Evolutionary conservation across 2,113 vertebrate species (phyloP), one percentile per base, ranked within the genome.

Genomic region (Heptranchias perlo): DNA sequence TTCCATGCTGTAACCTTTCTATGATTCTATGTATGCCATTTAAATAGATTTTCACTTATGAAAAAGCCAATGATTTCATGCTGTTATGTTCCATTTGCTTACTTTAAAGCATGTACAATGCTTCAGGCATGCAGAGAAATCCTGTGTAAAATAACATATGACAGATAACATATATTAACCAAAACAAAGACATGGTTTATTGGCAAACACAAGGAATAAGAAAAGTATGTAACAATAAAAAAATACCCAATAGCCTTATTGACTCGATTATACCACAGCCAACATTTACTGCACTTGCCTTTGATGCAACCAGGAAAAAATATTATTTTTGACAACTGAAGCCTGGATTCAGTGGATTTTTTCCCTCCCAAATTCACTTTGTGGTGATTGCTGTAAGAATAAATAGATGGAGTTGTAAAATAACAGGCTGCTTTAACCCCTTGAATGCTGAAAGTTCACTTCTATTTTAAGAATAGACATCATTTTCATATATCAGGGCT

Each of bases 11-110:
- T n/a, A n/a, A n/a, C n/a, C n/a, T n/a, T n/a, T n/a, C n/a, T n/a
- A n/a, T n/a, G n/a, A n/a, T n/a, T 91, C 93, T 18, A 49, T 49
- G 25, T 95, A 95, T 73, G 65, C n/a, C 18, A 69, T 52, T 69
- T 95, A 28, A 73, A 95, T 69, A 69, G 64, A 25, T 52, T 69
- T 65, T 95, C 65, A 95, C 94, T 47, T 52, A 52, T n/a, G 39
- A 49, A 39, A 82, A 47, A 69, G 25, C 28, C 5, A 18, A 73
- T 94, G 35, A 49, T 69, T 69, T 35, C 62, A 95, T 95, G 28
- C 44, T 94, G 62, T 44, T 13, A 49, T 67, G n/a, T 67, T 95
- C 73, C 64, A 94, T 47, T 31, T 94, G 93, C 64, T 94, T 73
- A 73, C 14, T 67, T 49, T 52, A 35, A 95, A 67, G 44, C 44